Conservation (phyloP, 2,797 vertebrate species). For the Sebastolobus alascanus region DNA sequence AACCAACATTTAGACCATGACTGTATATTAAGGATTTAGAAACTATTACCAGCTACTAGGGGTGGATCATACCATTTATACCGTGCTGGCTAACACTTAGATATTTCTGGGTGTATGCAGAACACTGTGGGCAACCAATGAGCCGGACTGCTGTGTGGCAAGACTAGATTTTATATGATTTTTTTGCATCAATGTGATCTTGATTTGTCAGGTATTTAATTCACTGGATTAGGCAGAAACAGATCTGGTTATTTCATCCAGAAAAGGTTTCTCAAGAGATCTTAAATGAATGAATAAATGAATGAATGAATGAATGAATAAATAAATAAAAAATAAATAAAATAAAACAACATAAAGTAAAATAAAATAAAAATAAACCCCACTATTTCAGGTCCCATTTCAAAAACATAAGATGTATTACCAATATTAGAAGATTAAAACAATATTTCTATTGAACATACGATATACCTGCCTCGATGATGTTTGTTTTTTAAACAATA, state of each 20-base stretch:
- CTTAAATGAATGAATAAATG: background rate
- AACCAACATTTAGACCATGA: background rate
- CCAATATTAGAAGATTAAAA: background rate
- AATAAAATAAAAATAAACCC: background rate
- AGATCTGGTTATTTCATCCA: background rate
- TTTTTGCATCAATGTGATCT: background rate
- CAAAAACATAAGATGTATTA: background rate
- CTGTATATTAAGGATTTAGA: background rate
- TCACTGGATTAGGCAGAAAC: background rate
- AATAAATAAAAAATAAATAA: background rate
- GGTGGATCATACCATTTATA: background rate
- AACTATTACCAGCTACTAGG: background rate
- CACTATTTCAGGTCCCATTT: background rate
- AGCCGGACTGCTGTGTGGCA: background rate
- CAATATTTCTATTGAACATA: background rate
- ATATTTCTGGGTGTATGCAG: background rate
- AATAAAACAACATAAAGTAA: too few relatives aligned
- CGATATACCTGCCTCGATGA: background rate
- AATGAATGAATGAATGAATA: background rate
- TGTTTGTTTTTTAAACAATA: constrained; percentile 19
- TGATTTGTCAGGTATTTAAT: background rate
- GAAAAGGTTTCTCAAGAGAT: background rate
- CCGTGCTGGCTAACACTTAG: background rate
- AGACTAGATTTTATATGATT: background rate
- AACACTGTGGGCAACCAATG: background rate